Base-by-base conservation (phyloP, 2,113 vertebrate species). In the Thunnus maccoyii region DNA sequence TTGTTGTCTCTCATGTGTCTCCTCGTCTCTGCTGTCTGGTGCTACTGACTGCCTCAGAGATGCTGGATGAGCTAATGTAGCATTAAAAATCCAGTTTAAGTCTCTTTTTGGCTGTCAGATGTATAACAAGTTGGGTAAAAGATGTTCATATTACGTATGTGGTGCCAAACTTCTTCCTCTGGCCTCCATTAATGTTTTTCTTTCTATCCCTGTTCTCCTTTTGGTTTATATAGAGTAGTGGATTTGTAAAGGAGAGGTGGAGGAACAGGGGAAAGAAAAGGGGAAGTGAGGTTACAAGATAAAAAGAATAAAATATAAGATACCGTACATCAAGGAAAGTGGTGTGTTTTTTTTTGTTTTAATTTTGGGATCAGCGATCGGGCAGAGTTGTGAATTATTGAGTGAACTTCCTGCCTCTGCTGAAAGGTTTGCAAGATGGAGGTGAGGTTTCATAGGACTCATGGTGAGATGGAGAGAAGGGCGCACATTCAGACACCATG, bases 341-440 rank as follows among this genome's bases (percentile, higher is more conserved):
- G 44, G 3, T 4, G 20, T 13, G 13, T 64, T 64, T 41, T 27
- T 64, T 47, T 85, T 64, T 22, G 22, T 22, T 22, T 22, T 22
- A 22, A 82, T 83, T 83, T 76, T 16, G 61, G n/a, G 56, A 61
- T 63, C 65, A 55, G 22, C 3, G 27, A 48, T 41, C 51, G 12
- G 25, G 32, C 10, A 14, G 36, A 57, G 70, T n/a, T 50, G 36
- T 88, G 54, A 60, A 87, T 90, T 78, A 88, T 83, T 83, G 36
- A 89, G 56, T 3, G 22, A 10, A 32, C 56, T 16, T 72, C 73
- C 66, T 60, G 61, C 46, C 25, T 60, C 61, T 47, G 18, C 10
- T 84, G 58, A 70, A 78, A 67, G 70, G 67, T 15, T 5, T 25
- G 56, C 4, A 1, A 50, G 58, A 51, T 51, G 68, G 41, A 66